phyloP scores from a whole-genome alignment of 2,113 vertebrate species.

The Xenopus laevis region DNA sequence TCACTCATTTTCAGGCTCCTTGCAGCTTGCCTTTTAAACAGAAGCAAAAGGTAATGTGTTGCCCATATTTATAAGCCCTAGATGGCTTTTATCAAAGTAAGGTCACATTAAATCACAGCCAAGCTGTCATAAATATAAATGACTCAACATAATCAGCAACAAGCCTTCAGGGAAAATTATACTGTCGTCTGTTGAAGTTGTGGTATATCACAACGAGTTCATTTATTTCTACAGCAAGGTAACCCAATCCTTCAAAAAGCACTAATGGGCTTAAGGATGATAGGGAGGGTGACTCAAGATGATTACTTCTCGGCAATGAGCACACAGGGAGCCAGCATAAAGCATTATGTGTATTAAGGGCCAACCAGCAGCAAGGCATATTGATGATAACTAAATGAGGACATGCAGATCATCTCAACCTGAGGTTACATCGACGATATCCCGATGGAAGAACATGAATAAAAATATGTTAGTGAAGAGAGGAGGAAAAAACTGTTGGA shows the following conservation, averaged over 20 bases:
- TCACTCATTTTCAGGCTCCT: background rate
- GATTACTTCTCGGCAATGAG: slow-evolving; percentile 3
- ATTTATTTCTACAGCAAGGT: slow-evolving; percentile 66
- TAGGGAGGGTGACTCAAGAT: slow-evolving; percentile 43
- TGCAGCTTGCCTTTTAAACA: background rate
- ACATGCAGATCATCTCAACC: too few relatives aligned
- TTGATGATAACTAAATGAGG: too few relatives aligned
- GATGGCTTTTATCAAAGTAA: slow-evolving; percentile 72
- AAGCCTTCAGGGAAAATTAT: slow-evolving; percentile 68
- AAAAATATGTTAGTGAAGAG: too few relatives aligned
- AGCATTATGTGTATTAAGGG: background rate
- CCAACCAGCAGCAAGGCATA: background rate
- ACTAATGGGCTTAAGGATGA: slow-evolving; percentile 52
- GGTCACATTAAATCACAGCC: slow-evolving; percentile 65
- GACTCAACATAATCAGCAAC: slow-evolving; percentile 66
- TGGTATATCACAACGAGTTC: slow-evolving; percentile 64
- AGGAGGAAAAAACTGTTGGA: too few relatives aligned
- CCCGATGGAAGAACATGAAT: too few relatives aligned
- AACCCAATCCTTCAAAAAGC: slow-evolving; percentile 62
- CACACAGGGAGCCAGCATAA: background rate
- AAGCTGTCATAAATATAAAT: slow-evolving; percentile 71
- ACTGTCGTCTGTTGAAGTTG: slow-evolving; percentile 66
- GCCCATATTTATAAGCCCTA: slow-evolving; percentile 71
- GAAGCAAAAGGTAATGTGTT: slow-evolving; percentile 53
- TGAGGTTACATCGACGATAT: too few relatives aligned